These are phyloP conservation scores for Microcebus griseorufus DNA, from an alignment of 2,113 vertebrate genomes.

Conservation along the genomic window DNA sequence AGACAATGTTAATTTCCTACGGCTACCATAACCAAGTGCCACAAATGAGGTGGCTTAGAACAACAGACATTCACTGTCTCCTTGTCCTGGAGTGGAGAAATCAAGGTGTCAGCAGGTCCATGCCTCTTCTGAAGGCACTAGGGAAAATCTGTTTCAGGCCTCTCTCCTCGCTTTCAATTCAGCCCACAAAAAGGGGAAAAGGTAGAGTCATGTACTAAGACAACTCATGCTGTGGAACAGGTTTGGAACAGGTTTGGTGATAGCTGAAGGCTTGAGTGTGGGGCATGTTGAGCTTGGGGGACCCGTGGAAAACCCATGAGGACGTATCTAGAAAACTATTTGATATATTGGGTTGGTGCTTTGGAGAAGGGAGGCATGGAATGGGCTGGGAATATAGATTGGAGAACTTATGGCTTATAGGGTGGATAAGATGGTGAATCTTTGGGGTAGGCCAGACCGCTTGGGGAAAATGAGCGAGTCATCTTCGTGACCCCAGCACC, in stretches of 20 bases:
- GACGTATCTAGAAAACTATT: neutral
- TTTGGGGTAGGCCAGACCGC: neutral
- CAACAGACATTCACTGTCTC: neutral
- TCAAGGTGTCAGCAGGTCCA: neutral
- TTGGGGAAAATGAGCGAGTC: neutral
- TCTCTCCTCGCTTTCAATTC: neutral
- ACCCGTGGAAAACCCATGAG: neutral
- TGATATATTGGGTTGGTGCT: neutral
- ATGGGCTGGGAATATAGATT: neutral
- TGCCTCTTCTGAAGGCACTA: neutral
- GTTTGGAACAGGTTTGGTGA: neutral
- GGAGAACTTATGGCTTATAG: neutral
- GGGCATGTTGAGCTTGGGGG: neutral
- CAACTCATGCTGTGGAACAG: neutral
- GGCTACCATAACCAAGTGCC: neutral
- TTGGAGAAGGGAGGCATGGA: neutral
- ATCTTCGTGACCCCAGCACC: neutral
- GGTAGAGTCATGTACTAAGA: neutral
- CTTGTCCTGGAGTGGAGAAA: neutral
- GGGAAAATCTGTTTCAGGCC: neutral
- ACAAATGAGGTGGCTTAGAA: neutral
- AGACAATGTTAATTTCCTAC: neutral
- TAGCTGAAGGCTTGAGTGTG: neutral
- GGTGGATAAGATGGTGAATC: neutral
- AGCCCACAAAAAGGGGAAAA: neutral